Conservation (phyloP, 2,888 invertebrate species). For the Papilio demoleus region DNA sequence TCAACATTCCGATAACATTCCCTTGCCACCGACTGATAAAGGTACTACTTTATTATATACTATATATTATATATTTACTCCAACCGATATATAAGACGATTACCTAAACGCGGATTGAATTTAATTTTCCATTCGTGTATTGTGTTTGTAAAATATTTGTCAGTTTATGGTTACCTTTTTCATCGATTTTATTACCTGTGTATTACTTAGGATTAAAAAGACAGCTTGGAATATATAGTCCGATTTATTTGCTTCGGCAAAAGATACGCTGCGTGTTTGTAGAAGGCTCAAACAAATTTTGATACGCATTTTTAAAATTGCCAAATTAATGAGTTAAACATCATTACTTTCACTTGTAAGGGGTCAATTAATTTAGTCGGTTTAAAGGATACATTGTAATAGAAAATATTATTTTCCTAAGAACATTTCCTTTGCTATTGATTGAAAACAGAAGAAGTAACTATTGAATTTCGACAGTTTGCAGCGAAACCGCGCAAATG, state of each 20-base stretch:
- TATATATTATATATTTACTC: background rate
- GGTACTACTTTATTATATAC: background rate
- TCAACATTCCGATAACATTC: slow-evolving; percentile 30
- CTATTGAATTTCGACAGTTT: slow-evolving; percentile 46
- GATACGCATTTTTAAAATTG: too few relatives aligned
- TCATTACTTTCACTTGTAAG: too few relatives aligned
- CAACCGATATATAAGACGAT: background rate
- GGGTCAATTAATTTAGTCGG: too few relatives aligned
- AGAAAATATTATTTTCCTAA: too few relatives aligned
- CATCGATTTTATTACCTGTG: background rate
- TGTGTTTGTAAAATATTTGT: background rate
- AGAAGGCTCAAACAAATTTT: too few relatives aligned
- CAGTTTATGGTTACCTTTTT: background rate
- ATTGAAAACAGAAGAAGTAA: background rate
- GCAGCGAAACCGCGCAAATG: slow-evolving; percentile 44
- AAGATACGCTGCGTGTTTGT: too few relatives aligned
- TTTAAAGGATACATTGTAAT: too few relatives aligned
- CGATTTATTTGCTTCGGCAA: too few relatives aligned
- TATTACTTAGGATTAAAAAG: background rate
- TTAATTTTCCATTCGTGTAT: background rate
- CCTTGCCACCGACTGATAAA: slow-evolving; percentile 2
- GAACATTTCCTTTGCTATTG: too few relatives aligned
- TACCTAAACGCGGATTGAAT: background rate
- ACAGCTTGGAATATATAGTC: background rate
- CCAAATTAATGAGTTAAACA: too few relatives aligned